These are phyloP conservation scores for Emydocephalus ijimae DNA, from an alignment of 2,113 vertebrate genomes.

Conservation along the genomic window DNA sequence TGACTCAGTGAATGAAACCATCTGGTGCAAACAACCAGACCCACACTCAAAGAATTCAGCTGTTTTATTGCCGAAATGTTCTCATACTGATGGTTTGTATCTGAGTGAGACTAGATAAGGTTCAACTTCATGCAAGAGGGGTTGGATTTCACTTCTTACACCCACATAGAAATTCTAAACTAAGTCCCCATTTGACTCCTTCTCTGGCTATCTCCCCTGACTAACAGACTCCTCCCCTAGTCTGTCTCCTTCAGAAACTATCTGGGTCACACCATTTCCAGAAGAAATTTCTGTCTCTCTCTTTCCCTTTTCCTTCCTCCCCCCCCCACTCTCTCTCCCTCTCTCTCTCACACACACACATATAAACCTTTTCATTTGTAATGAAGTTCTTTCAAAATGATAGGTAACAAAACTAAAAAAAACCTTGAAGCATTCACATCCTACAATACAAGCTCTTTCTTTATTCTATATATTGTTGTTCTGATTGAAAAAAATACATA, in stretches of 20 bases:
- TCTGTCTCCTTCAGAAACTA: neutral
- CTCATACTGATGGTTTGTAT: neutral
- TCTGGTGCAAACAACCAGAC: neutral
- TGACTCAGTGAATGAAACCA: neutral
- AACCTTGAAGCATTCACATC: neutral
- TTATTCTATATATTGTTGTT: neutral
- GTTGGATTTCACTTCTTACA: neutral
- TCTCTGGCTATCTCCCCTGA: too few relatives aligned
- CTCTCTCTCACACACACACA: too few relatives aligned
- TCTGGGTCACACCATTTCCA: neutral
- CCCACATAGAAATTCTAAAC: neutral
- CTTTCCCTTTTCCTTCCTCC: too few relatives aligned
- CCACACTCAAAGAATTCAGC: neutral
- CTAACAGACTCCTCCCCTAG: too few relatives aligned
- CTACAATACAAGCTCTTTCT: neutral
- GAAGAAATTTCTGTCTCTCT: neutral
- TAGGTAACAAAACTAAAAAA: neutral
- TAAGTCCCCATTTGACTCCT: neutral
- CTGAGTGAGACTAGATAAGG: neutral
- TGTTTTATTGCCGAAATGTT: neutral
- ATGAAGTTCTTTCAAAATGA: neutral
- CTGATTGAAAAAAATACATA: neutral
- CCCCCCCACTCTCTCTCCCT: rapidly evolving
- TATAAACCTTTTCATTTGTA: neutral
- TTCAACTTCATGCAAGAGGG: neutral